Base-by-base conservation (phyloP, 2,797 vertebrate species). In the Oceanodroma leucorhoa region DNA sequence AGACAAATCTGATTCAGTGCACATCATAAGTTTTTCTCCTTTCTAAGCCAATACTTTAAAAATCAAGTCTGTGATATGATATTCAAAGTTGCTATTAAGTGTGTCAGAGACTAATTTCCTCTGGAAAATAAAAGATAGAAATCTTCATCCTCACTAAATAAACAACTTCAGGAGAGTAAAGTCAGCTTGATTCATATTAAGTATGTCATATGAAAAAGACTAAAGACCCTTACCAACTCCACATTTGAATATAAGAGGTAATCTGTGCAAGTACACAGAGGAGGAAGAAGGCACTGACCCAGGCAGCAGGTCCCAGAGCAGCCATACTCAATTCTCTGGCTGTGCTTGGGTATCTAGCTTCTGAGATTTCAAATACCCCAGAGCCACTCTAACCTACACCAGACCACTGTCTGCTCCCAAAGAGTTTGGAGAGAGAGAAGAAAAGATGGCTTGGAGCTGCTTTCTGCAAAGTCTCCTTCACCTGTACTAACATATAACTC, bases 251-350 rank as follows among this genome's bases (percentile, higher is more conserved):
- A 19, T 3, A 38, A 38, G 46, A 45, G 5, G 11, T 15, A 45
- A 18, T 66, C 65, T 6, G 51, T 16, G 2, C 21, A 81, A 30
- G 15, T 27, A 17, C 11, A 57, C 17, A 53, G 21, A 32, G 4
- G 4, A 51, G 10, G 13, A 11, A 62, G 22, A 64, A 51, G 16
- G 5, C 15, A 46, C 9, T 1, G 1, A 43, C 3, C 5, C 7
- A 73, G 11, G 24, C 17, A 78, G 20, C 38, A 71, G 14, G 9
- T 64, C 36, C 30, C 8, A 64, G 45, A 69, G 16, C 4, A 55
- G 29, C 18, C 11, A 10, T 61, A 14, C 11, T 48, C 2, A 19
- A 1, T 78, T 76, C 20, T 65, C 40, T 67, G 21, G 1, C 30
- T 46, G 10, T 64, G 5, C 13, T 83, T 1, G 1, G 5, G 3